Evolutionary conservation across 2,888 invertebrate species (phyloP), one percentile per base, ranked within the genome.

Genomic region (Scotopteryx bipunctaria): DNA sequence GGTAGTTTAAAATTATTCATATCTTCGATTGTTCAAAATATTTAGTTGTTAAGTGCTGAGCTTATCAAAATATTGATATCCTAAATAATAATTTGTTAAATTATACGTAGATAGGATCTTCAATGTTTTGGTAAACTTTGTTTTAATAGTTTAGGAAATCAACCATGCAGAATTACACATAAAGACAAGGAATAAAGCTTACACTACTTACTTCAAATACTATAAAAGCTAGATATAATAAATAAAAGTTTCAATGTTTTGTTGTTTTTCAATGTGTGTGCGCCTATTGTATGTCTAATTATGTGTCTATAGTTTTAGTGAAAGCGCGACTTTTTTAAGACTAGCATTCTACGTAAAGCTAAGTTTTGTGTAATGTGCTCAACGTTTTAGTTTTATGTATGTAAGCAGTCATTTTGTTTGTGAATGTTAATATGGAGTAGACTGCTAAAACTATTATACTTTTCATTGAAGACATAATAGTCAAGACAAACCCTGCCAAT

Each of bases 401-500:
- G 71, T 77, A 66, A 57, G 63, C 64, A 63, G 63, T 67, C 57
- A 59, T 54, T 62, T 50, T 59, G 55, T 66, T 42, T 50, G 59
- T 66, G 61, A 59, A 54, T 67, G 66, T 60, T 62, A 43, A 64
- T 63, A 61, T 64, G 75, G 74, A 79, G 77, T 79, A 80, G 77
- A 81, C 76, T 72, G 73, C 58, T 54, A 27, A 59, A 59, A 58
- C 61, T 63, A 56, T 71, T 67, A 69, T 62, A 81, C 82, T 84
- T 84, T 86, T 79, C 81, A 83, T 85, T 84, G 73, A 73, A 84
- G 83, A 84, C 81, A 71, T 70, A 78, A 71, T 69, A 27, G 27
- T 60, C 33, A 43, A 70, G n/a, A 50, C 36, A 48, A 69, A 65
- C 70, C 78, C 77, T 78, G 83, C 80, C 82, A 83, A 84, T 83